Base-by-base conservation (phyloP, 2,113 vertebrate species). In the Synchiropus splendidus region DNA sequence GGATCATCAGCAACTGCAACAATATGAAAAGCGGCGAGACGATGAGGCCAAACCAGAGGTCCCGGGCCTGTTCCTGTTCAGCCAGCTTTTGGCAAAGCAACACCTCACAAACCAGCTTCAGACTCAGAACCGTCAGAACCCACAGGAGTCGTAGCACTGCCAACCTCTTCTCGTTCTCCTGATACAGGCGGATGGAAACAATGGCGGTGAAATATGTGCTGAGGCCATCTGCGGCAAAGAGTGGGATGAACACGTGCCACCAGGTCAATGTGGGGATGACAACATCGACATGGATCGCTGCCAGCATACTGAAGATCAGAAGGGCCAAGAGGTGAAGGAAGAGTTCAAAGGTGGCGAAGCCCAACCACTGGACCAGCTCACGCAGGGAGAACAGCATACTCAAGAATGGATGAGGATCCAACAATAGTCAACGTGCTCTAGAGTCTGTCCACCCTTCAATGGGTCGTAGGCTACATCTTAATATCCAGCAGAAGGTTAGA, bases 61-160 rank as follows among this genome's bases (percentile, higher is more conserved):
- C 92, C 12, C 83, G 80, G 4, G 87, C 84, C 51, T 83, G 80
- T 1, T 86, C 82, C 51, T 87, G 85, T 54, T 92, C 90, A 4
- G 84, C 90, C 62, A 99, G 83, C 81, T 98, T 98, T 87, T 98
- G 93, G 70, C 92, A 98, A 52, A 99, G 75, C 61, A 99, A 77
- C 80, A 96, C 92, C 85, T 99, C 95, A 4, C 97, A 97, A 58
- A 99, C 92, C 45, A 99, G 91, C 85, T 99, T 98, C 48, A 99
- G 88, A 73, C 94, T 92, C 43, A 99, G 92, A 36, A 99, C 88
- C 0, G 94, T 98, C 74, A 95, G 86, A 70, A 99, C 89, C 95
- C 95, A 99, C 72, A 98, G 89, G 54, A 97, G 90, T 31, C 94
- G 85, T 54, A 99, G 84, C 61, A 98, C 90, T 0, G 95, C 94